Percentiles rank a stretch among this genome's conserved stretches.
phyloP scores from a whole-genome alignment of 1,140 invertebrate species.

The Tetragonula clypearis region DNA sequence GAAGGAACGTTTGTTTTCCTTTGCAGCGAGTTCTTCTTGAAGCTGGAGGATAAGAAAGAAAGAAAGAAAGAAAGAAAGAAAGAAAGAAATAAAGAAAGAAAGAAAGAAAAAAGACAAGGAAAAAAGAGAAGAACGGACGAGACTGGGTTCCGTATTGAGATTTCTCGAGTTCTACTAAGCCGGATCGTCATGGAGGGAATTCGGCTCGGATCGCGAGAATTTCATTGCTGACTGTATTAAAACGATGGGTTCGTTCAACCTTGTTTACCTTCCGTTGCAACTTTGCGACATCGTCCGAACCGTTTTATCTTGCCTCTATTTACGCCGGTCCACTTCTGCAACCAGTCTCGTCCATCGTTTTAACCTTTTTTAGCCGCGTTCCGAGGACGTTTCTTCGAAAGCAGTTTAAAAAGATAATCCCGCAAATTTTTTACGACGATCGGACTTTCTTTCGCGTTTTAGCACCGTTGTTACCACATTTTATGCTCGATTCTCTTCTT shows the following conservation, averaged over 20 bases:
- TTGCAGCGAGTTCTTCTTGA: slow-evolving; percentile 12
- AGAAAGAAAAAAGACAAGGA: not conserved
- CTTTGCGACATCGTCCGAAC: slow-evolving; percentile 8
- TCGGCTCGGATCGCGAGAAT: slow-evolving; percentile 28
- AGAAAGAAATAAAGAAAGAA: not conserved
- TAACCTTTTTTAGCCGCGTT: not conserved
- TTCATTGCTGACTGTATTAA: slow-evolving; percentile 44
- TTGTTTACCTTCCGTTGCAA: slow-evolving; percentile 34
- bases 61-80: not conserved
- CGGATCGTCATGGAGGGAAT: not conserved
- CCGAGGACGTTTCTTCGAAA: not conserved
- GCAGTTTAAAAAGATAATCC: not conserved
- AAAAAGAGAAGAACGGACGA: not conserved
- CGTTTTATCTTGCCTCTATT: slow-evolving; percentile 22
- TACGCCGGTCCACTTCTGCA: not conserved
- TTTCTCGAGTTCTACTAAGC: slow-evolving; percentile 45
- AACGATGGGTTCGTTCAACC: slow-evolving; percentile 47
- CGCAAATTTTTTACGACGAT: not conserved
- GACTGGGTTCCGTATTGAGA: slow-evolving; percentile 27
- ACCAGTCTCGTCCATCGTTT: not conserved
- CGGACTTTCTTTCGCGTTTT: not conserved
- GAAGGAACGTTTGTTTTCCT: slow-evolving; percentile 36
- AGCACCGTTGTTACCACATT: not conserved
- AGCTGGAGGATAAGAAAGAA: no score
- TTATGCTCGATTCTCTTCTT: not conserved